These are phyloP conservation scores for Rhynchonycteris naso DNA, from an alignment of 2,797 vertebrate genomes.

Conservation along the genomic window DNA sequence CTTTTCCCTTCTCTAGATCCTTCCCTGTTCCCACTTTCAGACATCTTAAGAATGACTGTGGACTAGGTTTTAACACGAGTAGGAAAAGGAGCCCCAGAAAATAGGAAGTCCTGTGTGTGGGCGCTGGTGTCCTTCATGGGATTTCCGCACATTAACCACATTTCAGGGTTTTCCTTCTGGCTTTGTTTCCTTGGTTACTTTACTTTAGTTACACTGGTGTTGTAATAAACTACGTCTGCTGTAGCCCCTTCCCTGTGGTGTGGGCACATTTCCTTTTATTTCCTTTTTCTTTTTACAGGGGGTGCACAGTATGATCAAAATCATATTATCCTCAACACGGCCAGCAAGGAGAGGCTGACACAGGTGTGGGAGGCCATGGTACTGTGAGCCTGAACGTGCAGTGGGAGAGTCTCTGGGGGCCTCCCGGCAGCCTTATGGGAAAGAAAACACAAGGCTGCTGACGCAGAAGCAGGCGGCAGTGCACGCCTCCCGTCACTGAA, in stretches of 20 bases:
- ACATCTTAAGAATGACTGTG: neutral
- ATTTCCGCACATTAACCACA: neutral
- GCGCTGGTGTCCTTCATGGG: neutral
- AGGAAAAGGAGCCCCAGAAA: neutral
- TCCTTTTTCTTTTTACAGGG: conserved; percentile 85
- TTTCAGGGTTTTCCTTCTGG: no score
- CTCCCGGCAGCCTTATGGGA: neutral
- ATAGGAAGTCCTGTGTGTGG: neutral
- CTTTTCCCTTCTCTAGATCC: neutral
- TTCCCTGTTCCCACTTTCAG: neutral
- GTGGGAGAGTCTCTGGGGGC: neutral
- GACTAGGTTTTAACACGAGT: neutral
- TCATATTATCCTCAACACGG: conserved; percentile 92
- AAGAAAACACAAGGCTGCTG: neutral
- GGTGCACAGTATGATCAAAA: conserved; percentile 94
- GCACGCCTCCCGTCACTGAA: no score
- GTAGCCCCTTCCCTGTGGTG: neutral
- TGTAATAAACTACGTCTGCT: neutral
- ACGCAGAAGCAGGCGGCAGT: no score
- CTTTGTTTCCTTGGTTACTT: neutral
- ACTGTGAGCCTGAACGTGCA: conserved; percentile 82
- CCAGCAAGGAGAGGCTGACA: conserved; percentile 87
- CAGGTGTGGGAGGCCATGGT: conserved; percentile 94
- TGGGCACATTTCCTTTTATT: neutral
- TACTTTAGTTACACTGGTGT: neutral